Evolutionary conservation across 2,113 vertebrate species (phyloP).

Genomic region (Pleuronectes platessa): DNA sequence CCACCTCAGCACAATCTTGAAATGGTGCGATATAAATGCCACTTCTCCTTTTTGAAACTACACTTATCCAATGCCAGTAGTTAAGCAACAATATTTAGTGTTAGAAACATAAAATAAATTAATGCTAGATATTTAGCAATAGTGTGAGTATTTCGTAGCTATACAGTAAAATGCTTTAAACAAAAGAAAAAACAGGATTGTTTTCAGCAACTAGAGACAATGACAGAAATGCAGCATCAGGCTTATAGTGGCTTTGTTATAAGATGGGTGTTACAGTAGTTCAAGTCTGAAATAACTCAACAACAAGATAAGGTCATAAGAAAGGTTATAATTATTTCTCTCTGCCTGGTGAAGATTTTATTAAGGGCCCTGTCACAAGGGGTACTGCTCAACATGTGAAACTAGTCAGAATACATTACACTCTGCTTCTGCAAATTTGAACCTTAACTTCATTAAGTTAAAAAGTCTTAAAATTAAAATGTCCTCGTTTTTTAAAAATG

Average conservation of each 20-base stretch:
- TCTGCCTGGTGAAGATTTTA: too few species aligned
- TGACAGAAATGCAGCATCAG: background rate
- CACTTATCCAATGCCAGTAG: too few species aligned
- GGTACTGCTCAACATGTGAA: too few species aligned
- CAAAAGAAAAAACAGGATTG: constrained; percentile 9
- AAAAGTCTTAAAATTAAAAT: background rate
- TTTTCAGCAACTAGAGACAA: background rate
- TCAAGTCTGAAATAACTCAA: background rate
- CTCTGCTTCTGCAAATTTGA: background rate
- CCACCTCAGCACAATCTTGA: constrained; percentile 23
- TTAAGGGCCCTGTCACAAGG: too few species aligned
- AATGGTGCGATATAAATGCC: constrained; percentile 26
- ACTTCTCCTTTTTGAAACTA: background rate
- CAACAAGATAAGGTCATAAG: too few species aligned
- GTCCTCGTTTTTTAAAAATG: background rate
- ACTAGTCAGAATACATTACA: too few species aligned
- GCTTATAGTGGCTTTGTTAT: background rate
- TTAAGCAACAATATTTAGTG: background rate
- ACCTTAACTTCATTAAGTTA: background rate
- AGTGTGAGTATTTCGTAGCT: constrained; percentile 3
- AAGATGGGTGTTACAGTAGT: background rate
- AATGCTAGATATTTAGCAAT: constrained; percentile 12
- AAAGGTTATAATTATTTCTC: too few species aligned
- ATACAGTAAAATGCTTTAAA: constrained; percentile 20
- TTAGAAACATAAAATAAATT: background rate